phyloP scores from a whole-genome alignment of 2,113 vertebrate genomes.

The Lanius collurio region DNA sequence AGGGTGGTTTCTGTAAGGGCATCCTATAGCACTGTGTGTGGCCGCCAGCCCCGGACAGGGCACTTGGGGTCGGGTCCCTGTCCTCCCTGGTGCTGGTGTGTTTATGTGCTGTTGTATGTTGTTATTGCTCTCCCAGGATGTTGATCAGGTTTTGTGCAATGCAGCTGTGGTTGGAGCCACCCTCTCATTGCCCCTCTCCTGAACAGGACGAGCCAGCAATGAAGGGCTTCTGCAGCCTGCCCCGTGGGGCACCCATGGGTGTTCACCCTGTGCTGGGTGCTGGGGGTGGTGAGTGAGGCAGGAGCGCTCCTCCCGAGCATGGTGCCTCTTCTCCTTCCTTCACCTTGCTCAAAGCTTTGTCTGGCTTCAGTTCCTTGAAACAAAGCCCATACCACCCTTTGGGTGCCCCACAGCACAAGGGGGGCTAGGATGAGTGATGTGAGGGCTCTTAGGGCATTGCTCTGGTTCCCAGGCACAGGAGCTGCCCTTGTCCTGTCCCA shows the following conservation, averaged over 20 bases:
- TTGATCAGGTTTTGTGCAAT: background rate
- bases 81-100: background rate
- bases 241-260: fast-evolving
- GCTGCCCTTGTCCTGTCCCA: background rate
- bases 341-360: background rate
- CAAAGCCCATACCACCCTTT: background rate
- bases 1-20: background rate
- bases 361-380: background rate
- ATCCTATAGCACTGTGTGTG: fast-evolving
- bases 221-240: background rate
- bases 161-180: background rate
- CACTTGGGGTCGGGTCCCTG: background rate
- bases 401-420: background rate
- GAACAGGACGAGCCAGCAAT: background rate
- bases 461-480: fast-evolving
- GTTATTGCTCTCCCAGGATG: background rate
- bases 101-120: background rate
- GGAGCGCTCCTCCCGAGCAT: fast-evolving
- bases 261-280: background rate
- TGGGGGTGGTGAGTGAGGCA: fast-evolving
- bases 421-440: fast-evolving
- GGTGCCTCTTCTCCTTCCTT: background rate
- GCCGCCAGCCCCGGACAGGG: fast-evolving
- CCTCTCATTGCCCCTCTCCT: background rate
- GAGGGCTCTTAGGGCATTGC: background rate